phyloP scores from a whole-genome alignment of 2,888 invertebrate species.

The Diadegma fenestrale region DNA sequence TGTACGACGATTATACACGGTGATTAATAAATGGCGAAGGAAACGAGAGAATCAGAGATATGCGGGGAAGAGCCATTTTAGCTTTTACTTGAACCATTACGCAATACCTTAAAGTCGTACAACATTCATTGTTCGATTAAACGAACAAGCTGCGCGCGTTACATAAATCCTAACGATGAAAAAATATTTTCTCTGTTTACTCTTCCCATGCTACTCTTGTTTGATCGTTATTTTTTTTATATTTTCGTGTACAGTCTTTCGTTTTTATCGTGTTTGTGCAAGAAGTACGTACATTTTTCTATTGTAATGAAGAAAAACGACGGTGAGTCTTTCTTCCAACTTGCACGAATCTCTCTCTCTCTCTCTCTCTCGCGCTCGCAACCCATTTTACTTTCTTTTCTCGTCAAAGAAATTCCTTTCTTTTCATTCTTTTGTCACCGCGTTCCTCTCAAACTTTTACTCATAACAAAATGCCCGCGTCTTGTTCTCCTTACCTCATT shows the following conservation, averaged over 20 bases:
- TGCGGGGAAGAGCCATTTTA: not conserved
- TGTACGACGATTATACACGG: slow-evolving; percentile 13
- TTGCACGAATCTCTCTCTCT: slow-evolving; percentile 16
- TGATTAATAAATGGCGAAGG: not conserved
- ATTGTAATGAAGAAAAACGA: slow-evolving; percentile 4
- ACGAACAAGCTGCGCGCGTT: slow-evolving; percentile 23
- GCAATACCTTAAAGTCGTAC: slow-evolving; percentile 29
- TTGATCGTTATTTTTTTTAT: slow-evolving; percentile 38
- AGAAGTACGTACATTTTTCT: slow-evolving; percentile 14
- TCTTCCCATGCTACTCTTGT: slow-evolving; percentile 20
- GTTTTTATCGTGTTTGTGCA: slow-evolving; percentile 41
- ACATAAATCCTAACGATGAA: slow-evolving; percentile 45
- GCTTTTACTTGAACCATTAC: slow-evolving; percentile 44
- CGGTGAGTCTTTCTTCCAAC: slow-evolving; percentile 15
- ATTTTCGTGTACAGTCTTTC: slow-evolving; percentile 24
- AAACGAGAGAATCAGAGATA: not conserved
- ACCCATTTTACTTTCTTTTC: not conserved
- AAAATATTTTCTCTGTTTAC: not conserved
- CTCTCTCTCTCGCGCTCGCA: not conserved
- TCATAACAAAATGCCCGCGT: slow-evolving; percentile 11
- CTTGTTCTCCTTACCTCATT: slow-evolving; percentile 7
- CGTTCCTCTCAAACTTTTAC: slow-evolving; percentile 37
- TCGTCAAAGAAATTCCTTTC: slow-evolving; percentile 22
- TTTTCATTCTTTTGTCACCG: slow-evolving; percentile 39
- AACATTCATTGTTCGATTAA: slow-evolving; percentile 49